A percentile compares a stretch with the other conserved stretches of the same genome.
phyloP scores from a whole-genome alignment of 2,888 invertebrate genomes.

The Macropis europaea region DNA sequence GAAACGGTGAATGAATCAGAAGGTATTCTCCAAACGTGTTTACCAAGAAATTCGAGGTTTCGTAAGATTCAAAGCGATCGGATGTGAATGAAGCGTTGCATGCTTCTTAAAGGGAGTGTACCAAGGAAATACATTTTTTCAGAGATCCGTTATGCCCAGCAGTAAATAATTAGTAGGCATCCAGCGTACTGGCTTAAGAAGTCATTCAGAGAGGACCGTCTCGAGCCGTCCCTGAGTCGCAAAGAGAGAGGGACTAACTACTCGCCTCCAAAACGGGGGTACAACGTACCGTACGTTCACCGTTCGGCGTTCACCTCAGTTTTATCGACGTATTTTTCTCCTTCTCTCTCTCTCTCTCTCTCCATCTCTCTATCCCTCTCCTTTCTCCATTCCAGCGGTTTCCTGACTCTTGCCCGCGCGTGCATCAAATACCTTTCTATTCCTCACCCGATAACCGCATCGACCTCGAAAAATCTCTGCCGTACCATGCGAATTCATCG shows the following conservation, averaged over 20 bases:
- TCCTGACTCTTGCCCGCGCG: neutral
- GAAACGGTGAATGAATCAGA: too few species aligned
- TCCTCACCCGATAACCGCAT: conserved; percentile 23
- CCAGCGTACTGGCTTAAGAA: conserved; percentile 32
- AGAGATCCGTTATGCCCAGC: conserved; percentile 39
- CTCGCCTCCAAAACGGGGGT: conserved; percentile 60
- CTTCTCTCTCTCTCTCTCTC: neutral
- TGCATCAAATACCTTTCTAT: conserved; percentile 21
- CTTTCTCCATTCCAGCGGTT: conserved; percentile 1
- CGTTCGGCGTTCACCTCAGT: conserved; percentile 53
- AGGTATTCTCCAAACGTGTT: too few species aligned
- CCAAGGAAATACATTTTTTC: conserved; percentile 34
- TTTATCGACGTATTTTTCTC: conserved; percentile 56
- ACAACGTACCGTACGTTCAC: conserved; percentile 60
- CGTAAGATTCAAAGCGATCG: neutral
- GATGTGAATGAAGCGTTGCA: neutral
- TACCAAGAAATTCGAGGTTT: too few species aligned
- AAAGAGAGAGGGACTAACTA: conserved; percentile 60
- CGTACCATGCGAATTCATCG: conserved; percentile 27
- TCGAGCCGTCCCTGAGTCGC: conserved; percentile 55
- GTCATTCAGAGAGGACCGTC: conserved; percentile 23
- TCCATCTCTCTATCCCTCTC: conserved; percentile 12
- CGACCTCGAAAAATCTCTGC: conserved; percentile 33
- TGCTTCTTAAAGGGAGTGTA: neutral
- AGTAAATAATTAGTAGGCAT: conserved; percentile 43